Evolutionary conservation across 2,888 invertebrate genomes (phyloP), one percentile per base, ranked within the genome.

Genomic region (Lochmaea crataegi): DNA sequence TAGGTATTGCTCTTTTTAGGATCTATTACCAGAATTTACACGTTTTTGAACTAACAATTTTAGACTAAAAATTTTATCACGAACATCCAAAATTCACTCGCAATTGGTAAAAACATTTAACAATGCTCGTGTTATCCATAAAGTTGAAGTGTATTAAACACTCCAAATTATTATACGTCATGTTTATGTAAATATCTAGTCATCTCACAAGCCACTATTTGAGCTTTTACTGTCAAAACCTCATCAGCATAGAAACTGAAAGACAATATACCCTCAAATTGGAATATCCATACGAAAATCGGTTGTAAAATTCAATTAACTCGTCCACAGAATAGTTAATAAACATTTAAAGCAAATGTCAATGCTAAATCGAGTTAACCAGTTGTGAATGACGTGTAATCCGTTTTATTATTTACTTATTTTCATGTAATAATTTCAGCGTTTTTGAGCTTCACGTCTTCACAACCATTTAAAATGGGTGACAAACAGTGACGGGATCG

Each of bases 231-330:
- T 22, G 22, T 10, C 56, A 56, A 56, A 56, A 22, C 9, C 56
- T 56, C 56, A 56, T 56, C 22, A 56, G 56, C 22, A 56, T 56
- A 11, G 56, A 11, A 56, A 56, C 56, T 18, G 18, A 56, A 18
- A 11, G 22, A 56, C 56, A 56, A 16, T 56, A 56, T 56, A 18
- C 22, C 22, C 56, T 56, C 56, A 22, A 56, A 9, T 56, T 11
- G 56, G 18, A 18, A 45, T 45, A 22, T 56, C 18, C 56, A 56
- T 18, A 22, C 56, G 11, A 18, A 22, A 56, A 22, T 56, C 22
- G 56, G 18, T 18, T 11, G 22, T 56, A 16, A 22, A 56, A 56
- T 56, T 56, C 22, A 56, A 56, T 56, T 18, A 56, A 45, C 45
- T 45, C 45, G 12, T 45, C 45, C 14, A 45, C 45, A 45, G 45